phyloP scores from a whole-genome alignment of 2,888 invertebrate genomes.

The Cheilosia vulpina region DNA sequence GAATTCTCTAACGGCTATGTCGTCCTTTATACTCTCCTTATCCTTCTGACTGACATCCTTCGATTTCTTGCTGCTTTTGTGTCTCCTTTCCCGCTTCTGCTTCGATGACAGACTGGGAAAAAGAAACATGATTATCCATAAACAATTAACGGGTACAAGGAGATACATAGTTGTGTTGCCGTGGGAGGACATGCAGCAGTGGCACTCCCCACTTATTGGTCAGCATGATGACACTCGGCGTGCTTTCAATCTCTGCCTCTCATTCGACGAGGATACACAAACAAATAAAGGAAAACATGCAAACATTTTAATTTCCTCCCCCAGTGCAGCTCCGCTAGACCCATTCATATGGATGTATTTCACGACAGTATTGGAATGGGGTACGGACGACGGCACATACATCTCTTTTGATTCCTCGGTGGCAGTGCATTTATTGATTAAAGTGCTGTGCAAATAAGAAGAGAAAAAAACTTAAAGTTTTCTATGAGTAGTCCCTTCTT shows the following conservation, averaged over 20 bases:
- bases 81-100: conserved; percentile 25
- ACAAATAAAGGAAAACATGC: conserved; percentile 46
- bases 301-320: conserved; percentile 56
- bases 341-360: conserved; percentile 4
- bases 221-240: conserved; percentile 62
- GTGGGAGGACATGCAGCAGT: conserved; percentile 21
- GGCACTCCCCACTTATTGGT: conserved; percentile 63
- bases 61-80: conserved; percentile 30
- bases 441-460: conserved; percentile 48
- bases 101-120: conserved; percentile 54
- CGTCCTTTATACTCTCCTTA: conserved; percentile 41
- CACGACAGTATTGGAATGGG: not conserved
- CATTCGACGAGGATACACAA: conserved; percentile 22
- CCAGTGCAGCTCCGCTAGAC: not conserved
- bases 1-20: conserved; percentile 61
- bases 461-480: conserved; percentile 14
- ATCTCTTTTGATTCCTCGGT: conserved; percentile 27
- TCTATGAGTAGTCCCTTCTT: conserved; percentile 22
- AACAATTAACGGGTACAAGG: conserved; percentile 57
- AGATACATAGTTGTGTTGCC: conserved; percentile 35
- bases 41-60: conserved; percentile 47
- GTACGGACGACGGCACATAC: not conserved
- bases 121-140: conserved; percentile 62
- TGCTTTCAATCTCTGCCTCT: conserved; percentile 62
- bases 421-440: conserved; percentile 67